These are phyloP conservation scores for Vanessa atalanta DNA, from an alignment of 1,140 invertebrate genomes.

Conservation along the genomic window DNA sequence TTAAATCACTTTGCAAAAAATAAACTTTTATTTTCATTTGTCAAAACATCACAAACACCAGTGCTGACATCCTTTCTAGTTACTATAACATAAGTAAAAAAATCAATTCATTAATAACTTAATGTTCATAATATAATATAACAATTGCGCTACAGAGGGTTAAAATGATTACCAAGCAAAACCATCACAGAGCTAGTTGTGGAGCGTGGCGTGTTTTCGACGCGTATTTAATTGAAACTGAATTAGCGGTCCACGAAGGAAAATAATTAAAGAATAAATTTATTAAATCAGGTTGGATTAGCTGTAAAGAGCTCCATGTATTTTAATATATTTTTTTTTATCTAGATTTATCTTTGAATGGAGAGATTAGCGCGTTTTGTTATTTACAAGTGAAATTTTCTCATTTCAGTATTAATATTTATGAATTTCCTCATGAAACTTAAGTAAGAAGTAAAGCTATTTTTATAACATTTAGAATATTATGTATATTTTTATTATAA, in stretches of 20 bases:
- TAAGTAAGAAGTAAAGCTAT: no score
- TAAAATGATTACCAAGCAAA: constrained; percentile 25
- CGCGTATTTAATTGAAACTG: constrained; percentile 46
- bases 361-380: neutral
- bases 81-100: neutral
- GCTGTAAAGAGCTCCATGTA: constrained; percentile 15
- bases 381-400: neutral
- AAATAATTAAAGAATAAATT: constrained; percentile 42
- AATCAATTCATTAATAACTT: neutral
- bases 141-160: neutral
- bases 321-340: neutral
- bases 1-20: no score
- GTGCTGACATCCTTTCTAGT: no score
- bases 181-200: constrained; percentile 31
- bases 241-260: constrained; percentile 38
- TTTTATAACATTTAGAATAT: no score
- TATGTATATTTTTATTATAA: no score
- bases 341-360: neutral
- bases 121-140: neutral
- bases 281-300: constrained; percentile 34
- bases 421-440: neutral
- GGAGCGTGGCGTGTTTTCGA: constrained; percentile 37
- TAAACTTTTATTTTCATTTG: no score
- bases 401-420: neutral
- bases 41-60: no score